phyloP scores from a whole-genome alignment of 2,888 invertebrate species.

The Torymus aiolomorphi region DNA sequence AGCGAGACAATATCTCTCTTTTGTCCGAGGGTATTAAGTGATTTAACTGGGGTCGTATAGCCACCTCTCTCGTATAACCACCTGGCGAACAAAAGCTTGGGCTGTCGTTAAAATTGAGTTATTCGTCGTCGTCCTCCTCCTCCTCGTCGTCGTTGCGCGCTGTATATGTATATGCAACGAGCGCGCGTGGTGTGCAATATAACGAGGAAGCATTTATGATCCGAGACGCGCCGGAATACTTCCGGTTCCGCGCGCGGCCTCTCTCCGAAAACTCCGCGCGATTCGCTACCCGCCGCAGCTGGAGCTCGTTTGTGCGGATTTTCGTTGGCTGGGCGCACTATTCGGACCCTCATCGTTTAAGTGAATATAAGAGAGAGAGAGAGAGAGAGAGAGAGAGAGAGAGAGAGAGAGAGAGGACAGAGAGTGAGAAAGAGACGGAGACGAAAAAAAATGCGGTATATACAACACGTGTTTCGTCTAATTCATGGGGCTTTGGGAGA shows the following conservation, averaged over 20 bases:
- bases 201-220: conserved; percentile 66
- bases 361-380: conserved; percentile 17
- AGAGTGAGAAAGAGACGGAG: too few species aligned
- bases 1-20: conserved; percentile 4
- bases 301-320: conserved; percentile 50
- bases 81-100: conserved; percentile 64
- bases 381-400: not conserved
- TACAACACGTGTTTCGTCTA: conserved; percentile 55
- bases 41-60: conserved; percentile 35
- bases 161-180: not conserved
- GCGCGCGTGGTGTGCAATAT: conserved; percentile 42
- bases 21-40: conserved; percentile 37
- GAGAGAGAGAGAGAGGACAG: too few species aligned
- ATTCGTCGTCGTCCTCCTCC: conserved; percentile 46
- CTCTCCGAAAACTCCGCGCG: conserved; percentile 24
- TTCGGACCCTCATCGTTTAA: conserved; percentile 42
- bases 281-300: conserved; percentile 43
- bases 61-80: conserved; percentile 53
- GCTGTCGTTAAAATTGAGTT: conserved; percentile 66
- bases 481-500: conserved; percentile 35
- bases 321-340: conserved; percentile 10
- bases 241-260: conserved; percentile 50
- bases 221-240: conserved; percentile 58
- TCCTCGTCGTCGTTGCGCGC: not conserved
- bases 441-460: conserved; percentile 35